Conservation (phyloP, 2,888 invertebrate genomes). For the Mystacides longicornis region DNA sequence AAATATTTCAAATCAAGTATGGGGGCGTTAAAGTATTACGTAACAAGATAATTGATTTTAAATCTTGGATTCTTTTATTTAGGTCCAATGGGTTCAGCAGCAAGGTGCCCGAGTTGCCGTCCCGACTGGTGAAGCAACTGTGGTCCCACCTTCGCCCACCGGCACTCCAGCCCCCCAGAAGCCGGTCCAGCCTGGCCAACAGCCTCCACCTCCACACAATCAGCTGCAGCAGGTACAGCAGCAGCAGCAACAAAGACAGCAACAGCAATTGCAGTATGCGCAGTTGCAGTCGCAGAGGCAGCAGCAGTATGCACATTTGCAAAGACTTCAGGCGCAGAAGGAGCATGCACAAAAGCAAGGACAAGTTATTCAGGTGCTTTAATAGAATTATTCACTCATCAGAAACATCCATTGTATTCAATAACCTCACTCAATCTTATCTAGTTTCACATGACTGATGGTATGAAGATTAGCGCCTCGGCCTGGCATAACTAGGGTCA, state of each 20-base stretch:
- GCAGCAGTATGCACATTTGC: constrained; percentile 56
- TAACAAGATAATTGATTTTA: too few relatives aligned
- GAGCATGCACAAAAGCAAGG: constrained; percentile 48
- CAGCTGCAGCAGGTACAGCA: neutral
- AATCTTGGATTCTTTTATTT: neutral
- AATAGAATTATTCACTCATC: too few relatives aligned
- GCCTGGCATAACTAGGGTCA: too few relatives aligned
- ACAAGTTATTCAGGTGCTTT: constrained; percentile 30
- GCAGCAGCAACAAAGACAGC: constrained; percentile 31
- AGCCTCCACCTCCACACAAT: constrained; percentile 39
- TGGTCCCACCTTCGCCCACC: constrained; percentile 16
- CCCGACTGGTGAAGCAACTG: constrained; percentile 32
- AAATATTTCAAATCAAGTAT: too few relatives aligned
- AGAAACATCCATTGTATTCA: too few relatives aligned
- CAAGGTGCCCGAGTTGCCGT: constrained; percentile 52
- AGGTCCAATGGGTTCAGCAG: constrained; percentile 62
- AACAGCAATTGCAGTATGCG: constrained; percentile 37
- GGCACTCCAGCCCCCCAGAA: neutral
- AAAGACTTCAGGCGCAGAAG: constrained; percentile 54
- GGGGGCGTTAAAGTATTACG: too few relatives aligned
- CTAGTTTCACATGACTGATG: too few relatives aligned
- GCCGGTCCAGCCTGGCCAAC: constrained; percentile 36
- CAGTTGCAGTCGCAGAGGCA: constrained; percentile 50
- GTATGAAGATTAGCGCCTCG: neutral
- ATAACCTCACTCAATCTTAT: too few relatives aligned